Percentiles rank a stretch among this genome's conserved stretches.
Evolutionary conservation across 64 coral and sea anemone genomes (phyloP).

Genomic region (Montipora capricornis): DNA sequence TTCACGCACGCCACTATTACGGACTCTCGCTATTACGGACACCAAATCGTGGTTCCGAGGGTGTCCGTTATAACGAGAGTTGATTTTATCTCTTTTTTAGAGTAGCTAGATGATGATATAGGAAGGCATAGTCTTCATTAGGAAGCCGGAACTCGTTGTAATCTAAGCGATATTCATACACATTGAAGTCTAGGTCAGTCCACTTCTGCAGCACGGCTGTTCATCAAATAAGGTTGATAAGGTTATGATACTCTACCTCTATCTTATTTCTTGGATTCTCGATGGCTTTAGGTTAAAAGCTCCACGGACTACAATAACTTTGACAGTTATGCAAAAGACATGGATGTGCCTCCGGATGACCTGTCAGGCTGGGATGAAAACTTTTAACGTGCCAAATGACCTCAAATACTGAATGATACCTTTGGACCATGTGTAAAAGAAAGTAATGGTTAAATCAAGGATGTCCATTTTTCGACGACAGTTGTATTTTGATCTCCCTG

Average conservation of each 20-base stretch:
- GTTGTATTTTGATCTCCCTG: not conserved
- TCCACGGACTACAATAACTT: slow-evolving; percentile 87
- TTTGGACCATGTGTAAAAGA: not conserved
- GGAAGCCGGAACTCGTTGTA: too few relatives aligned
- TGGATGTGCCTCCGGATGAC: slow-evolving; percentile 95
- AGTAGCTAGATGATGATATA: too few relatives aligned
- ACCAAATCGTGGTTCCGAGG: too few relatives aligned
- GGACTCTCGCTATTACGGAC: slow-evolving; percentile 42
- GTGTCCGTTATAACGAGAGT: too few relatives aligned
- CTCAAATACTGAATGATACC: not conserved
- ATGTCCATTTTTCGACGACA: not conserved
- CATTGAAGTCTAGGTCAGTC: too few relatives aligned
- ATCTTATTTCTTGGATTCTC: not conserved
- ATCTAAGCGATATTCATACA: too few relatives aligned
- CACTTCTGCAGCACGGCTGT: too few relatives aligned
- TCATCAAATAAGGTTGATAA: too few relatives aligned
- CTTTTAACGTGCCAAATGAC: slow-evolving; percentile 53
- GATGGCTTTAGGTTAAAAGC: slow-evolving; percentile 66
- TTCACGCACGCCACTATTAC: slow-evolving; percentile 6
- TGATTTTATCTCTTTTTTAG: too few relatives aligned
- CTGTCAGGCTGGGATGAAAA: slow-evolving; percentile 97
- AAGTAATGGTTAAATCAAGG: not conserved
- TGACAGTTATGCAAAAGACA: slow-evolving; percentile 87
- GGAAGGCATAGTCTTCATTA: too few relatives aligned
- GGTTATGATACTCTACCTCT: too few relatives aligned